Conservation (phyloP, 2,888 invertebrate species). For the Mimachlamys varia region DNA sequence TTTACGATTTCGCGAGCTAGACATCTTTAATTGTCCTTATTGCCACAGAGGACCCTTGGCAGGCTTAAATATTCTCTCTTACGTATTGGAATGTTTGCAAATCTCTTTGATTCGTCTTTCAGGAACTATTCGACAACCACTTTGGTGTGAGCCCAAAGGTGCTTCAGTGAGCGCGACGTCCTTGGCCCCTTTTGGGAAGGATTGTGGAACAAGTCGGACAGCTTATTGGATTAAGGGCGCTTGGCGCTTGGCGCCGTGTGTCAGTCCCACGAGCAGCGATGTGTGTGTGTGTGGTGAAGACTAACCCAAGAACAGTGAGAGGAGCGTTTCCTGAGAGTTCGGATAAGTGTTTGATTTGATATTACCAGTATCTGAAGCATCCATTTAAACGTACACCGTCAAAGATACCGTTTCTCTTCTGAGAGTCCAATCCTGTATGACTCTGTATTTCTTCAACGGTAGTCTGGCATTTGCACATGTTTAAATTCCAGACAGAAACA, state of each 20-base stretch:
- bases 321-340: neutral
- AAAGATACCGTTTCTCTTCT: neutral
- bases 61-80: neutral
- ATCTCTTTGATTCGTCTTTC: constrained; percentile 50
- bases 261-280: neutral
- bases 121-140: constrained; percentile 65
- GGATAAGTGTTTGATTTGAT: constrained; percentile 7
- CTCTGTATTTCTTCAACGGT: neutral
- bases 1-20: neutral
- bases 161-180: neutral
- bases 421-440: neutral
- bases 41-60: neutral
- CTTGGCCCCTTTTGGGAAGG: constrained; percentile 1
- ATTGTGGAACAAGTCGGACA: neutral
- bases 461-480: neutral
- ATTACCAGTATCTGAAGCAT: neutral
- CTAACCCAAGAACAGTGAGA: neutral
- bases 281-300: neutral
- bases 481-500: neutral
- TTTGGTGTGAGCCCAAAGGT: constrained; percentile 52
- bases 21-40: neutral
- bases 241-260: neutral
- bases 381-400: neutral
- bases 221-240: constrained; percentile 7
- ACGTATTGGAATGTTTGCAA: constrained; percentile 25